Evolutionary conservation across 2,113 vertebrate species (phyloP).

Genomic region (Phylloscopus whistleri): DNA sequence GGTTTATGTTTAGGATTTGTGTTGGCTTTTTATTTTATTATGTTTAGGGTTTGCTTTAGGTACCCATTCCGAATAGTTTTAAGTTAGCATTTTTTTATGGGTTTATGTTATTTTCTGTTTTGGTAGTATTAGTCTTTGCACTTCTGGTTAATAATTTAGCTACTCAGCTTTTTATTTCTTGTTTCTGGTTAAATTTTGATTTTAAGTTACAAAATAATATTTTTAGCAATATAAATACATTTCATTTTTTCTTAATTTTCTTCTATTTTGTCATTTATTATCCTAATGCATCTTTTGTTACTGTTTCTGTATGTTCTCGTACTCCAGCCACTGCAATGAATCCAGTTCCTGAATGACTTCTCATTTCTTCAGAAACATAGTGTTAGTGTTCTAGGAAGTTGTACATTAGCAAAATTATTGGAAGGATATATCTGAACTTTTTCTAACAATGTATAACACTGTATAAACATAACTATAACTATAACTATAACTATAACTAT

Average conservation of each 20-base stretch:
- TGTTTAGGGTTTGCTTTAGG: neutral
- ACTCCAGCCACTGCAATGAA: neutral
- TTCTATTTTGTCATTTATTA: neutral
- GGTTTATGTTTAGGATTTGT: neutral
- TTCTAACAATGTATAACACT: neutral
- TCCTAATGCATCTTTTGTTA: neutral
- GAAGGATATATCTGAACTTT: neutral
- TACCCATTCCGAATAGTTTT: too few relatives aligned
- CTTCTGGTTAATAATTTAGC: neutral
- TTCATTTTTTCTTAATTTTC: neutral
- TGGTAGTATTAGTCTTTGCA: neutral
- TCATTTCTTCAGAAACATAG: neutral
- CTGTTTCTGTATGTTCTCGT: neutral
- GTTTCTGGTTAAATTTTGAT: neutral
- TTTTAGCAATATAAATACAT: neutral
- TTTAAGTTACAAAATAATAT: constrained; percentile 7
- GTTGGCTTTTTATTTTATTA: too few relatives aligned
- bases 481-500: too few relatives aligned
- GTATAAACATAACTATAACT: too few relatives aligned
- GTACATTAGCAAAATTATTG: neutral
- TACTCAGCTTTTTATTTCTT: neutral
- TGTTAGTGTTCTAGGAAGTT: neutral
- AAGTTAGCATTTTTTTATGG: too few relatives aligned
- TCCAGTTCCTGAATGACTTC: neutral
- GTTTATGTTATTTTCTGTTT: too few relatives aligned